Evolutionary conservation across 2,797 vertebrate genomes (phyloP).

Genomic region (Hoplostethus mediterraneus): DNA sequence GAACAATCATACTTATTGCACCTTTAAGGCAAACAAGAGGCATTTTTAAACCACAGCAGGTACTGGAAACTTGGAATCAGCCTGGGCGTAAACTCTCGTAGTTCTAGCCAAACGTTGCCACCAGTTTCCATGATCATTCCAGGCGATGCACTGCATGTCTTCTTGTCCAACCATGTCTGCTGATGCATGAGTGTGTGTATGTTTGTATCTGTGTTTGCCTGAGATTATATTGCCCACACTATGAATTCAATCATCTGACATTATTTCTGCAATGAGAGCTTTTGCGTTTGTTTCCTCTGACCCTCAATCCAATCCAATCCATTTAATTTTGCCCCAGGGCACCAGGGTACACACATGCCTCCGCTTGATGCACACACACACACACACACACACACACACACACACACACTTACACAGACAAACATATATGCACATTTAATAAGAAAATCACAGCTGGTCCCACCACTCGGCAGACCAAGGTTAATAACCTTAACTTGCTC

Average conservation of each 20-base stretch:
- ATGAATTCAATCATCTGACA: constrained; percentile 2
- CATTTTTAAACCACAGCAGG: no score
- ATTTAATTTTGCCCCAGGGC: constrained; percentile 17
- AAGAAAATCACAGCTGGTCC: constrained; percentile 43
- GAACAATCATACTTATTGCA: no score
- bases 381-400: constrained; percentile 7
- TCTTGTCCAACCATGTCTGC: background rate
- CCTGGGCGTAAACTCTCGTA: no score
- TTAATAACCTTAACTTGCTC: constrained; percentile 25
- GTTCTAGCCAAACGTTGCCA: background rate
- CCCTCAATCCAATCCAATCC: background rate
- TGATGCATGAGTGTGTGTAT: background rate
- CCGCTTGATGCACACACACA: background rate
- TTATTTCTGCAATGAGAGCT: constrained; percentile 1
- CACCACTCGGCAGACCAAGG: constrained; percentile 15
- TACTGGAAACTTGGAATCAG: no score
- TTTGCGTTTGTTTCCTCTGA: constrained; percentile 22
- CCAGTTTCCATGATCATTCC: background rate
- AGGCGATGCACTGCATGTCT: background rate
- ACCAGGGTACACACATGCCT: background rate
- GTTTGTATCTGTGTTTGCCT: constrained; percentile 3
- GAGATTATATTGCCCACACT: constrained; percentile 1
- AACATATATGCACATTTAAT: constrained; percentile 10
- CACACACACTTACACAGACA: constrained; percentile 11
- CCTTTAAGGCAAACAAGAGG: no score